Evolutionary conservation across 1,140 invertebrate genomes (phyloP), one percentile per base, ranked within the genome.

Genomic region (Babylonia areolata): DNA sequence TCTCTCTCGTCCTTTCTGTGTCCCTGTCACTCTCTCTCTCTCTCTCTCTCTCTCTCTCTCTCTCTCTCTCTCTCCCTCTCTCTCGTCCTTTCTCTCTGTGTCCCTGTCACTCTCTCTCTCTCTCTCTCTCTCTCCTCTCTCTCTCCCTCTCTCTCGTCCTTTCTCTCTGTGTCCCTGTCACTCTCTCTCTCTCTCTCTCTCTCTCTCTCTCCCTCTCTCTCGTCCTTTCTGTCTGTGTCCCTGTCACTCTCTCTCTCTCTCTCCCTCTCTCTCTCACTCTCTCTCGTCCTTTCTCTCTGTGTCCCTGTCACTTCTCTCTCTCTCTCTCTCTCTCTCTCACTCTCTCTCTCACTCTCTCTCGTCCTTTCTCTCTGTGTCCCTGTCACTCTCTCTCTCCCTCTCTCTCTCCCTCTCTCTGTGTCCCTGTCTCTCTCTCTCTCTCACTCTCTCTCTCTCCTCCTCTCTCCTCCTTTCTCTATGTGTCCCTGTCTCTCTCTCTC

Each of bases 91-190:
- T n/a, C n/a, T n/a, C n/a, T n/a, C n/a, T n/a, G n/a, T n/a, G n/a
- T n/a, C n/a, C n/a, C n/a, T n/a, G n/a, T n/a, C n/a, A n/a, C n/a
- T 78, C 75, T 78, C 40, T 78, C 75, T 78, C 75, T 78, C 75
- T 78, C 40, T 42, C 17, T 78, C 40, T 23, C 17, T 42, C 15
- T 78, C 35, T 42, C 33, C 1, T 42, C 40, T 42, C 28, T 78
- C 40, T 78, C 1, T 78, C 75, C n/a, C 17, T 51, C 17, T 17
- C 46, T 17, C 46, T 51, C 9, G 9, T 51, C 9, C 17, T 51
- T 51, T 9, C 9, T 51, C 9, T 51, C 46, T 23, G 12, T 75
- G 11, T 75, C 71, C 28, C 71, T 75, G 31, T 75, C 11, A 33
- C 71, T 23, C 35, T 75, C 23, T 75, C 11, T 75, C 71, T 11